Evolutionary conservation across 2,888 invertebrate species (phyloP).

Genomic region (Crossocerus cetratus): DNA sequence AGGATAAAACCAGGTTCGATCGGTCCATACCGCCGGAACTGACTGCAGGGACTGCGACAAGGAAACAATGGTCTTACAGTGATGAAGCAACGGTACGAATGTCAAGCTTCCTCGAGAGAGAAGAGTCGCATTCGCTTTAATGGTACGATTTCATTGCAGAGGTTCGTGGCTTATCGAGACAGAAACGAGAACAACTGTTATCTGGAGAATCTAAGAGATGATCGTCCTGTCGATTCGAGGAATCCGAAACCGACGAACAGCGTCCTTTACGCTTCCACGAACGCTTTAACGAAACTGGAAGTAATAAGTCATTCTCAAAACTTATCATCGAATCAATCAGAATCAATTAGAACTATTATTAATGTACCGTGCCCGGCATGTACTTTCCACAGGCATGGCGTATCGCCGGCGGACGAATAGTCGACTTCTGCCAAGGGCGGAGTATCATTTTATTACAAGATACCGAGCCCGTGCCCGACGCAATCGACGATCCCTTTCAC

Average conservation of each 20-base stretch:
- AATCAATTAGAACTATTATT: background rate
- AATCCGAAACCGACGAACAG: conserved; percentile 29
- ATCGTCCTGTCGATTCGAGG: conserved; percentile 18
- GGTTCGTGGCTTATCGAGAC: conserved; percentile 77
- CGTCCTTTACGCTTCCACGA: conserved; percentile 68
- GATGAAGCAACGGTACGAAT: conserved; percentile 68
- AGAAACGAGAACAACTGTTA: conserved; percentile 74
- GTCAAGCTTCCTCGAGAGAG: background rate
- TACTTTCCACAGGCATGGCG: conserved; percentile 72
- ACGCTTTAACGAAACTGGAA: conserved; percentile 75
- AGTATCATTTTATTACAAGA: conserved; percentile 75
- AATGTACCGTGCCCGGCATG: background rate
- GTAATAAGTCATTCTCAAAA: conserved; percentile 61
- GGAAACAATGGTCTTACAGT: conserved; percentile 60
- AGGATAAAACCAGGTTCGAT: conserved; percentile 67
- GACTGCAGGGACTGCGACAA: conserved; percentile 8
- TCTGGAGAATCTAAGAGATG: conserved; percentile 72
- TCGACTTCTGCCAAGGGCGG: conserved; percentile 77
- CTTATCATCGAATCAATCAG: background rate
- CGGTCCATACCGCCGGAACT: conserved; percentile 53
- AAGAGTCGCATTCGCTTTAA: conserved; percentile 1
- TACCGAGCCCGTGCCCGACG: conserved; percentile 42
- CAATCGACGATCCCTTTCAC: conserved; percentile 55
- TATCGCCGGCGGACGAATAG: conserved; percentile 77
- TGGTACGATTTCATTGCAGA: conserved; percentile 65